phyloP scores from a whole-genome alignment of 2,797 vertebrate species.

The Serranus cabrilla region DNA sequence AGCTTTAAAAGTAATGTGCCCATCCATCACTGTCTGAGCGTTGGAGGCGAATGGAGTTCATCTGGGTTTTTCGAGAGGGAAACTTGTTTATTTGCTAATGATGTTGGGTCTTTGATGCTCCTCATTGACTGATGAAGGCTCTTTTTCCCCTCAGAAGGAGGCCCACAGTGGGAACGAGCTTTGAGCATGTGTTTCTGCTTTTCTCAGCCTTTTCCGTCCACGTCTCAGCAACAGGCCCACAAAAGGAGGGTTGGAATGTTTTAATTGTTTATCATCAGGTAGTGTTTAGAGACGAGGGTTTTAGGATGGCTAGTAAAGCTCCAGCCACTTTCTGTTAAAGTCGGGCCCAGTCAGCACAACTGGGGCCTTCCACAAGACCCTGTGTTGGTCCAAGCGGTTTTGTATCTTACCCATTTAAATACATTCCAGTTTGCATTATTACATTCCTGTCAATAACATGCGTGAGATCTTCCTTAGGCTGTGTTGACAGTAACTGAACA shows the following conservation, averaged over 20 bases:
- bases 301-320: constrained; percentile 23
- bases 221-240: constrained; percentile 24
- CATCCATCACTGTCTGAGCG: constrained; percentile 32
- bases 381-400: neutral
- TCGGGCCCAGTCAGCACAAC: constrained; percentile 1
- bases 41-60: neutral
- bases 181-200: constrained; percentile 63
- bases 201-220: constrained; percentile 44
- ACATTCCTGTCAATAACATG: neutral
- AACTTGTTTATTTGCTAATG: constrained; percentile 54
- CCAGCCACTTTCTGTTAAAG: neutral
- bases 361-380: neutral
- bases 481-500: too few species aligned
- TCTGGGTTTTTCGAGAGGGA: constrained; percentile 9
- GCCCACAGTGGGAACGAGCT: constrained; percentile 7
- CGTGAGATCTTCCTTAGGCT: too few species aligned
- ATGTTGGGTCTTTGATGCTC: constrained; percentile 41
- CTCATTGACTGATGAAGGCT: constrained; percentile 31
- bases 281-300: constrained; percentile 41
- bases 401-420: neutral
- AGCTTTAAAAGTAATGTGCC: neutral
- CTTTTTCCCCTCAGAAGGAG: constrained; percentile 1
- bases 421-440: neutral
- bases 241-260: constrained; percentile 58
- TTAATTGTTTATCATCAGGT: constrained; percentile 61